A percentile compares a stretch with the other conserved stretches of the same genome.
These are phyloP conservation scores for Alsophila aescularia DNA, from an alignment of 2,888 invertebrate species.

Conservation along the genomic window DNA sequence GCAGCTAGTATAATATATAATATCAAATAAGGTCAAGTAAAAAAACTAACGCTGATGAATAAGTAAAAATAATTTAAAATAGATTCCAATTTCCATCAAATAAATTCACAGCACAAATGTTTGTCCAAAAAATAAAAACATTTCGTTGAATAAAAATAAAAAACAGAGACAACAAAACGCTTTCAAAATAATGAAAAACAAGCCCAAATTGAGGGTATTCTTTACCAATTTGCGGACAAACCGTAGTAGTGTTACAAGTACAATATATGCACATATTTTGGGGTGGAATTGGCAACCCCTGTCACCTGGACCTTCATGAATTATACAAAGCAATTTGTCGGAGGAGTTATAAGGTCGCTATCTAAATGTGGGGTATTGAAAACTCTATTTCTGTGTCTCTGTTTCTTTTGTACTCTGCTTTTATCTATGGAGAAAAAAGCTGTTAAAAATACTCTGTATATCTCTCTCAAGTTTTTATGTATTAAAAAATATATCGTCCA, in stretches of 20 bases:
- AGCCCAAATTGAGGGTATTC: conserved; percentile 40
- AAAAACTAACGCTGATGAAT: too few species aligned
- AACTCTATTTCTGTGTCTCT: conserved; percentile 23
- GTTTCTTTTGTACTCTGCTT: background rate
- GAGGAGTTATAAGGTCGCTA: conserved; percentile 62
- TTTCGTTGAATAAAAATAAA: background rate
- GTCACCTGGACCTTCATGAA: conserved; percentile 72
- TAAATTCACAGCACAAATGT: too few species aligned
- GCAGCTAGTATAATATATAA: too few species aligned
- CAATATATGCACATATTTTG: conserved; percentile 67
- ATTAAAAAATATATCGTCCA: too few species aligned
- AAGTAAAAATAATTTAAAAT: too few species aligned
- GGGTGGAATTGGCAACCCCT: conserved; percentile 58
- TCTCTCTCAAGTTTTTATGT: too few species aligned
- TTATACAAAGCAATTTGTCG: conserved; percentile 71
- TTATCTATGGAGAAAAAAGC: too few species aligned
- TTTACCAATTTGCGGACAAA: conserved; percentile 42
- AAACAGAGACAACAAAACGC: conserved; percentile 49
- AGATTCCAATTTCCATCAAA: too few species aligned
- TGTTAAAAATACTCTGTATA: too few species aligned
- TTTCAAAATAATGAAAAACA: conserved; percentile 62
- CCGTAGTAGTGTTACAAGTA: conserved; percentile 28
- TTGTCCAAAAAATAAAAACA: background rate
- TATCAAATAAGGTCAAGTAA: too few species aligned
- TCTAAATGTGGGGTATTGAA: conserved; percentile 44